A percentile compares a stretch with the other conserved stretches of the same genome.
These are phyloP conservation scores for Heteromormyrus szaboi DNA, from an alignment of 2,797 vertebrate genomes.

Conservation along the genomic window DNA sequence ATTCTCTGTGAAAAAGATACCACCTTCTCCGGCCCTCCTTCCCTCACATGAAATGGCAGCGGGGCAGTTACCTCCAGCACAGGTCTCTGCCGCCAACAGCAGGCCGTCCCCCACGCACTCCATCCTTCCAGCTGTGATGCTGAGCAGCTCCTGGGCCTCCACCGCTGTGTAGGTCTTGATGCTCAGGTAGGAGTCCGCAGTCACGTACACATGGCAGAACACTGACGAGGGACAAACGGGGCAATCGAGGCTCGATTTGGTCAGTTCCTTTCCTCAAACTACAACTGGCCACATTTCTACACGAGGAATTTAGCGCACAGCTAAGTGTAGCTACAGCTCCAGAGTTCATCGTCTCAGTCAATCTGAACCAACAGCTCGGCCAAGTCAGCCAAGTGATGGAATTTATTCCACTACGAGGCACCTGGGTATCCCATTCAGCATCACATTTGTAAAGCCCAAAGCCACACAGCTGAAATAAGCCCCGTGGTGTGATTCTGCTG, in stretches of 20 bases:
- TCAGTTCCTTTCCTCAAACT: too few relatives aligned
- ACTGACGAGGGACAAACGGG: constrained; percentile 58
- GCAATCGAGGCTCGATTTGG: background rate
- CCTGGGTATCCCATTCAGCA: background rate
- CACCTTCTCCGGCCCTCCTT: background rate
- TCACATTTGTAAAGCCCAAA: background rate
- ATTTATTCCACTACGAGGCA: constrained; percentile 1
- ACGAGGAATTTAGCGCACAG: background rate
- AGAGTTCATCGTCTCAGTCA: background rate
- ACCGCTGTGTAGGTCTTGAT: constrained; percentile 69
- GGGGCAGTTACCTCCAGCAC: constrained; percentile 73
- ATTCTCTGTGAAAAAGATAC: background rate
- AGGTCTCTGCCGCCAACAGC: constrained; percentile 71
- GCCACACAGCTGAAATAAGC: background rate
- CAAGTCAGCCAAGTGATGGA: background rate
- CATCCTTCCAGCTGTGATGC: constrained; percentile 79
- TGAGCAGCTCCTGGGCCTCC: constrained; percentile 77
- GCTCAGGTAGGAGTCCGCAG: constrained; percentile 85
- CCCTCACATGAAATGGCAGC: background rate
- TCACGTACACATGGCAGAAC: constrained; percentile 84
- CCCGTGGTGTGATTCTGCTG: background rate
- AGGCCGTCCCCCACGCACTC: constrained; percentile 75
- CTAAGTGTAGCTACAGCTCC: background rate
- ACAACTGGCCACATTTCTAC: background rate
- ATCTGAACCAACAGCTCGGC: background rate